Evolutionary conservation across 2,888 invertebrate species (phyloP).

Genomic region (Sepioteuthis lessoniana): DNA sequence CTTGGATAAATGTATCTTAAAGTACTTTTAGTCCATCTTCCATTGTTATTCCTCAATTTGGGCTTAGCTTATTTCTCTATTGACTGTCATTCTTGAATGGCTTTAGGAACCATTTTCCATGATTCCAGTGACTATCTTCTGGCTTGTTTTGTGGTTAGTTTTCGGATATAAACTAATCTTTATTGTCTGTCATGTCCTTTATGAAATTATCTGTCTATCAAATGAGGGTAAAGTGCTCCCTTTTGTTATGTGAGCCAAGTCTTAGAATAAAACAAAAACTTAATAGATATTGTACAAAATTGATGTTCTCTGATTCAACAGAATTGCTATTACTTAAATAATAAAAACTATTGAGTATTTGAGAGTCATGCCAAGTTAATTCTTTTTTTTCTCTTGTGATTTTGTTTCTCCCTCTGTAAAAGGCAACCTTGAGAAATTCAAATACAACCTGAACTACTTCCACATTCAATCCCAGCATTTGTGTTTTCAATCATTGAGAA

Average conservation of each 20-base stretch:
- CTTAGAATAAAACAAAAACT: neutral
- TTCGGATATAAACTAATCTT: slow-evolving; percentile 10
- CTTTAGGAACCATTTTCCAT: neutral
- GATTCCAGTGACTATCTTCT: slow-evolving; percentile 33
- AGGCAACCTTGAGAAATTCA: neutral
- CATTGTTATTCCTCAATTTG: neutral
- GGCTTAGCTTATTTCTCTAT: neutral
- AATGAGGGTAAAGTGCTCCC: neutral
- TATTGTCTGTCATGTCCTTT: neutral
- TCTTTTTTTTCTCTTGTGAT: neutral
- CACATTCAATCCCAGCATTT: neutral
- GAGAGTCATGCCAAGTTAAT: neutral
- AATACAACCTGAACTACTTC: neutral
- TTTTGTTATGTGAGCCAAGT: slow-evolving; percentile 8
- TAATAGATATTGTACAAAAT: neutral
- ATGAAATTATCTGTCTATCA: slow-evolving; percentile 5
- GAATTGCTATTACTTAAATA: neutral
- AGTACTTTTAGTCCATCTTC: neutral
- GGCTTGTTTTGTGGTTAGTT: slow-evolving; percentile 17
- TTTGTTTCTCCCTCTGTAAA: neutral
- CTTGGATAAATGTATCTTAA: neutral
- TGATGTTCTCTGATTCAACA: neutral
- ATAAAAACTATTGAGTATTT: neutral
- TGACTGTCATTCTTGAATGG: neutral
- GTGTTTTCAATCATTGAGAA: neutral